Conservation (phyloP, 2,888 invertebrate species). For the Drosophila fungiperda region DNA sequence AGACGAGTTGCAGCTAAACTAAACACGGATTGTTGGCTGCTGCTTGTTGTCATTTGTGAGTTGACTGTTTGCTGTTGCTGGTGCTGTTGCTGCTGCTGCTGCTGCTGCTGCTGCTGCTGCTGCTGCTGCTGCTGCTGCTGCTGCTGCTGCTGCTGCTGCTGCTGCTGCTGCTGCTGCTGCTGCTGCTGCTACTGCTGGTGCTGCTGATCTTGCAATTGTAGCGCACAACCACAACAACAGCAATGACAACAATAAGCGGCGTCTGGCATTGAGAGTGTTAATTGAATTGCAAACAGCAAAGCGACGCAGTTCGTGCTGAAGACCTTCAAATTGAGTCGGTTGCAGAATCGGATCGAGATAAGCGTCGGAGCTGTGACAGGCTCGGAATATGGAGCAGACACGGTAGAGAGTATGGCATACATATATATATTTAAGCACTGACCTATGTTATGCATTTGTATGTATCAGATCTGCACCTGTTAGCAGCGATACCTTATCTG, state of each 20-base stretch:
- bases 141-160: constrained; percentile 33
- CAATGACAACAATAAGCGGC: constrained; percentile 21
- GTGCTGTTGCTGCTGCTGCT: constrained; percentile 16
- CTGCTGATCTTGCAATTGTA: constrained; percentile 73
- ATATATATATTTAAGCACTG: constrained; percentile 21
- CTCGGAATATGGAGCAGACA: not conserved
- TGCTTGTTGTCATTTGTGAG: constrained; percentile 26
- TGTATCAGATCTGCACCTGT: not conserved
- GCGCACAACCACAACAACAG: constrained; percentile 27
- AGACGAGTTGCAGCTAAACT: constrained; percentile 38
- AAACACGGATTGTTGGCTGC: constrained; percentile 43
- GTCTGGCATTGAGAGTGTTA: constrained; percentile 72
- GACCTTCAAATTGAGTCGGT: constrained; percentile 15
- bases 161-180: constrained; percentile 1
- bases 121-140: constrained; percentile 24
- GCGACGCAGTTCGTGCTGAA: constrained; percentile 8
- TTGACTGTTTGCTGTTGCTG: constrained; percentile 29
- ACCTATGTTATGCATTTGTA: constrained; percentile 32
- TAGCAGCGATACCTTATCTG: constrained; percentile 6
- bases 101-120: constrained; percentile 2
- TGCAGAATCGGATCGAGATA: constrained; percentile 37
- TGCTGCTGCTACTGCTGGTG: not conserved
- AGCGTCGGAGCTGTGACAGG: not conserved
- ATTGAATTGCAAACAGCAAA: constrained; percentile 78
- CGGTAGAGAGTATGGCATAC: not conserved